These are phyloP conservation scores for Cancer borealis DNA, from an alignment of 2,888 invertebrate species.

Conservation along the genomic window DNA sequence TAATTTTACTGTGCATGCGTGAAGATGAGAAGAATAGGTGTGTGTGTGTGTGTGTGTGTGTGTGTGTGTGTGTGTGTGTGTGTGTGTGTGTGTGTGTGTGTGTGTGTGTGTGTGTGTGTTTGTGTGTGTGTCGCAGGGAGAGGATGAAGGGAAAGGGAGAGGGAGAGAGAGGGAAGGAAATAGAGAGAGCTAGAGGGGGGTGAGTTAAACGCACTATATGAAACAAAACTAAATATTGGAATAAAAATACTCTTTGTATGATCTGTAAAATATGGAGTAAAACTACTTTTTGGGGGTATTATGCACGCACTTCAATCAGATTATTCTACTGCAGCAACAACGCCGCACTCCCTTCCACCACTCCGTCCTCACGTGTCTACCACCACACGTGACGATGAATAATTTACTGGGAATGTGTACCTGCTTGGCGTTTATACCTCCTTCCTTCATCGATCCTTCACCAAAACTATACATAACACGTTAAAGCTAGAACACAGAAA, in stretches of 20 bases:
- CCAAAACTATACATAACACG: not conserved
- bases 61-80: too few species aligned
- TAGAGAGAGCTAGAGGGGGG: not conserved
- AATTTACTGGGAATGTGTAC: not conserved
- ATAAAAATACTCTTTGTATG: not conserved
- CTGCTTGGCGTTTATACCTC: not conserved
- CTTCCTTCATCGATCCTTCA: not conserved
- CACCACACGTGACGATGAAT: not conserved
- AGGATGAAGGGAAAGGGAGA: not conserved
- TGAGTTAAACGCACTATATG: not conserved
- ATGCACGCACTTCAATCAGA: not conserved
- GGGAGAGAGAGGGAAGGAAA: not conserved
- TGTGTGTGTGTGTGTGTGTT: too few species aligned
- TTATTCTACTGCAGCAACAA: not conserved
- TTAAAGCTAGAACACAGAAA: not conserved
- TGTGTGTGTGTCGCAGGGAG: too few species aligned
- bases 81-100: too few species aligned
- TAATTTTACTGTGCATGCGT: not conserved
- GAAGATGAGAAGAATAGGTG: not conserved
- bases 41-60: not conserved
- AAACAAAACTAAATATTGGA: not conserved
- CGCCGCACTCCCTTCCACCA: not conserved
- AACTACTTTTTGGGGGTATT: not conserved
- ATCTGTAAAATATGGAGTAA: not conserved
- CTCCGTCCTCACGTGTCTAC: too few species aligned